These are phyloP conservation scores for Phyllopteryx taeniolatus DNA, from an alignment of 2,113 vertebrate genomes.

Conservation along the genomic window DNA sequence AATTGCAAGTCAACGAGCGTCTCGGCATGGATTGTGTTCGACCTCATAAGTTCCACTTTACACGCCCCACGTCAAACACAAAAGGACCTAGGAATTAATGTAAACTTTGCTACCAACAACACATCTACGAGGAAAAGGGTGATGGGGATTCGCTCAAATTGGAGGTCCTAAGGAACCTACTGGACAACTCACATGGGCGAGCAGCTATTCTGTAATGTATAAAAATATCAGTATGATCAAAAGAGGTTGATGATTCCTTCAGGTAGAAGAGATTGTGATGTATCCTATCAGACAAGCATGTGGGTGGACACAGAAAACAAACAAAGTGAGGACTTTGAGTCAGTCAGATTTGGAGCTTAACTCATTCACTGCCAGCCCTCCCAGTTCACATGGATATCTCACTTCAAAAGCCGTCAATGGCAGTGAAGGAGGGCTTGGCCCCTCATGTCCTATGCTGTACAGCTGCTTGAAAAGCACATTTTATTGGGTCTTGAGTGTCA, in stretches of 20 bases:
- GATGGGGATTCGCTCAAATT: background rate
- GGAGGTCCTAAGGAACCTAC: slow-evolving; percentile 1
- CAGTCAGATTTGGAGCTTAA: background rate
- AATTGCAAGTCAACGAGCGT: too few species aligned
- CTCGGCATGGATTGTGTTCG: background rate
- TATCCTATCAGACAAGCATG: background rate
- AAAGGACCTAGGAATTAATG: background rate
- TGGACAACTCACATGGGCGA: background rate
- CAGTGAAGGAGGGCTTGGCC: background rate
- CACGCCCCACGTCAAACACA: background rate
- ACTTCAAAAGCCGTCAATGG: too few species aligned
- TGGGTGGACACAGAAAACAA: background rate
- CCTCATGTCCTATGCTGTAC: background rate
- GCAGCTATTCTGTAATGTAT: background rate
- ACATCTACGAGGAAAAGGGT: background rate
- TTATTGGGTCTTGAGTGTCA: background rate
- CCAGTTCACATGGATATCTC: too few species aligned
- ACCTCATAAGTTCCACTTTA: background rate
- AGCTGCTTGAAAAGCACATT: background rate
- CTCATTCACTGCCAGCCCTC: too few species aligned
- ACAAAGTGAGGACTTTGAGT: background rate
- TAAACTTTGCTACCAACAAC: slow-evolving; percentile 7
- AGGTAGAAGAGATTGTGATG: slow-evolving; percentile 8
- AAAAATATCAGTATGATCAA: slow-evolving; percentile 2
- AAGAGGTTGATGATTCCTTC: slow-evolving; percentile 7